A percentile compares a stretch with the other conserved stretches of the same genome.
Evolutionary conservation across 2,113 vertebrate genomes (phyloP).

Genomic region (Aplodontia rufa): DNA sequence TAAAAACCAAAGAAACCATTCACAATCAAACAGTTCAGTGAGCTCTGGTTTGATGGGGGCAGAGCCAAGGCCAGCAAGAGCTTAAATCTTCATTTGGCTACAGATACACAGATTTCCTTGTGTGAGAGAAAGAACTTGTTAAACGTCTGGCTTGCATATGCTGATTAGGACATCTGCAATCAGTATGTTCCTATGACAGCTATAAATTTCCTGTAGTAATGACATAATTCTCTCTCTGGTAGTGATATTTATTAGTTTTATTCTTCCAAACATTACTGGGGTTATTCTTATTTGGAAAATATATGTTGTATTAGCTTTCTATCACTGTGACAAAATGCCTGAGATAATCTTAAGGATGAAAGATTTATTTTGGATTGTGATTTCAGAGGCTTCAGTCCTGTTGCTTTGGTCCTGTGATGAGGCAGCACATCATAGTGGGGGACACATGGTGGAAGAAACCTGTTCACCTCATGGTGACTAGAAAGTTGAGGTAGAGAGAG

Average conservation of each 20-base stretch:
- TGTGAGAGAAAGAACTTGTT: neutral
- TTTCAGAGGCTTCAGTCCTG: neutral
- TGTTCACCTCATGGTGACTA: neutral
- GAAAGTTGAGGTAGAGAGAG: neutral
- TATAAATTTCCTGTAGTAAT: neutral
- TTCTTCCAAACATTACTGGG: neutral
- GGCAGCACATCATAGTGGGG: neutral
- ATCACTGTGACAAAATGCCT: neutral
- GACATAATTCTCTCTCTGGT: neutral
- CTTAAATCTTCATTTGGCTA: slow-evolving; percentile 52
- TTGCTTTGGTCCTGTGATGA: neutral
- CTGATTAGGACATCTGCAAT: neutral
- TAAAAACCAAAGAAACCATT: slow-evolving; percentile 71
- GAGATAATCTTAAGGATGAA: neutral
- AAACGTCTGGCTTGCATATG: neutral
- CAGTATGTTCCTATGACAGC: neutral
- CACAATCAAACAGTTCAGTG: slow-evolving; percentile 63
- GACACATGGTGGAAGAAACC: neutral
- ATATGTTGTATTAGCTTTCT: neutral
- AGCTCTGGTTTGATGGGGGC: slow-evolving; percentile 46
- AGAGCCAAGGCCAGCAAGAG: slow-evolving; percentile 23
- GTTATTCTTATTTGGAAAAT: neutral
- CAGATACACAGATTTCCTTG: neutral
- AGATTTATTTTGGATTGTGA: neutral
- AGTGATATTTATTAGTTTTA: slow-evolving; percentile 20